Conservation (phyloP, 2,113 vertebrate species). For the Monarcha castaneiventris region DNA sequence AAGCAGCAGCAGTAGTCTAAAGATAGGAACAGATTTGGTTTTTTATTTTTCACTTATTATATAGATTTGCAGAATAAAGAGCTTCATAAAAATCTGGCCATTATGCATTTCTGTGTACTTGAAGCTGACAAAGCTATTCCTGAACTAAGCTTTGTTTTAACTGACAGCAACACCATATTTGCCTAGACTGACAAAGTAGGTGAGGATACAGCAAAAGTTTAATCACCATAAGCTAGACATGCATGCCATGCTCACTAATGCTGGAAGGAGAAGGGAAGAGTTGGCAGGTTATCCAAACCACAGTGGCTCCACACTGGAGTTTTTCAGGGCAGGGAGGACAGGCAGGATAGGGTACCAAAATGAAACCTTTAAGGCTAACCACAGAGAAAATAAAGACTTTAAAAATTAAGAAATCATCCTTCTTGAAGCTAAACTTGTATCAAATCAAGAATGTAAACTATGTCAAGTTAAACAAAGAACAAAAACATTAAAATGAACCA, state of each 20-base stretch:
- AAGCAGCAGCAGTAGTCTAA: not conserved
- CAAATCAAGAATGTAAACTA: not conserved
- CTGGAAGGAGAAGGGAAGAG: not conserved
- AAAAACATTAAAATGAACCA: not conserved
- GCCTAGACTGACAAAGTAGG: not conserved
- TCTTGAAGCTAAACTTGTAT: not conserved
- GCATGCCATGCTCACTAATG: not conserved
- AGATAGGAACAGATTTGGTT: not conserved
- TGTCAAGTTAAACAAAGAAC: not conserved
- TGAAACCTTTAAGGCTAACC: not conserved
- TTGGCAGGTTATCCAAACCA: not conserved
- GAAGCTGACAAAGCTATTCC: not conserved
- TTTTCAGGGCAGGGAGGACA: not conserved
- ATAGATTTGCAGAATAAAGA: not conserved
- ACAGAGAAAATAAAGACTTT: not conserved
- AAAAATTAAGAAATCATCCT: not conserved
- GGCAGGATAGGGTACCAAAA: not conserved
- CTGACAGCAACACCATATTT: accelerated
- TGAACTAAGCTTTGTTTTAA: not conserved
- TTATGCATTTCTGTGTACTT: not conserved
- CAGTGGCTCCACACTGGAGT: not conserved
- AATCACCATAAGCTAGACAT: not conserved
- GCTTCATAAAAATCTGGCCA: not conserved
- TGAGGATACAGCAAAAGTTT: not conserved
- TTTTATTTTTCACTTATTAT: not conserved